These are phyloP conservation scores for Lepus timidus DNA, from an alignment of 2,113 vertebrate species.

Conservation along the genomic window DNA sequence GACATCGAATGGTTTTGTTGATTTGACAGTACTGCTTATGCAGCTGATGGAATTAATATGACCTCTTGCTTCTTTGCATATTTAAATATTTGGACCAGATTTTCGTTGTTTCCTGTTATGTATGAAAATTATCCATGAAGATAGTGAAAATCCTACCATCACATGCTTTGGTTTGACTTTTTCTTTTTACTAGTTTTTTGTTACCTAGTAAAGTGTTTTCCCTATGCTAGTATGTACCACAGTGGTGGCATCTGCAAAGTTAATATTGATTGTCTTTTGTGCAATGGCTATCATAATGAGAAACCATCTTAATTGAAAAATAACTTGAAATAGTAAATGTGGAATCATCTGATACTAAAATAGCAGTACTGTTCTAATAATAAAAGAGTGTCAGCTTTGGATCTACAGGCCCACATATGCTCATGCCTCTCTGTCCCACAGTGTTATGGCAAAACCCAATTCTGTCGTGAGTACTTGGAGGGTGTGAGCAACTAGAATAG, in stretches of 20 bases:
- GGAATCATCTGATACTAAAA: not conserved
- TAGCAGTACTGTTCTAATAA: not conserved
- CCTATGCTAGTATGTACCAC: not conserved
- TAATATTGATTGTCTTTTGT: not conserved
- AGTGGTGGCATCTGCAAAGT: not conserved
- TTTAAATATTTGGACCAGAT: not conserved
- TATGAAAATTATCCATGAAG: not conserved
- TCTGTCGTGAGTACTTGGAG: not conserved
- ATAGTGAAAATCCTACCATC: not conserved
- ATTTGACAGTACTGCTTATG: not conserved
- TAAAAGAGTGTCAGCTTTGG: not conserved
- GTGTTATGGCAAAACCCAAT: fast-evolving
- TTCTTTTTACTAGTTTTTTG: not conserved
- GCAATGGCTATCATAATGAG: not conserved
- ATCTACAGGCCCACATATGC: not conserved
- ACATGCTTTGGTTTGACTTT: not conserved
- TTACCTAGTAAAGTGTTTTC: not conserved
- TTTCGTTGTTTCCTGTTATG: not conserved
- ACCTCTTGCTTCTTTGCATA: constrained; percentile 21
- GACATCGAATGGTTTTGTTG: not conserved
- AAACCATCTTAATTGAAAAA: not conserved
- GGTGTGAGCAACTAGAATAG: too few species aligned
- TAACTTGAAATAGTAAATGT: not conserved
- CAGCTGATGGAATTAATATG: constrained; percentile 40
- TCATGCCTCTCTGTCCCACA: not conserved